Evolutionary conservation across 2,888 invertebrate species (phyloP).

Genomic region (Abscondita cerata): DNA sequence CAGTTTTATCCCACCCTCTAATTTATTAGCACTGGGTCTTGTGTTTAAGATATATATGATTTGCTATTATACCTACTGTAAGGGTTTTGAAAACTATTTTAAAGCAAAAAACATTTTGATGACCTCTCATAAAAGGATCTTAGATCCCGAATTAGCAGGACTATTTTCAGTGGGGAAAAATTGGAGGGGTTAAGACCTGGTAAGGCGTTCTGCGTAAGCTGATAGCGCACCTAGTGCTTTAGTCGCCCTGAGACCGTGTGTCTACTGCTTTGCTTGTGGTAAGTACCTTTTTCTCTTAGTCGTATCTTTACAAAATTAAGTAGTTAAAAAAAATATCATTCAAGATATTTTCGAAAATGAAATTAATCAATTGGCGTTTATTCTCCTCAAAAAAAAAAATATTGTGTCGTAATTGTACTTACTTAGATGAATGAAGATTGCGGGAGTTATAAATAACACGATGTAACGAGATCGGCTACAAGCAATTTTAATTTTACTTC

Average conservation of each 20-base stretch:
- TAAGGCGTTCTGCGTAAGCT: conserved; percentile 46
- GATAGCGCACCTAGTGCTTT: conserved; percentile 47
- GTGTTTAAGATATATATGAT: too few species aligned
- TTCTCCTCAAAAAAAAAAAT: too few species aligned
- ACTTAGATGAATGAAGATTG: conserved; percentile 5
- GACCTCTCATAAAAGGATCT: conserved; percentile 31
- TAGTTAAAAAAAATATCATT: too few species aligned
- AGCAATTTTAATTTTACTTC: conserved; percentile 1
- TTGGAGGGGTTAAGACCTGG: conserved; percentile 44
- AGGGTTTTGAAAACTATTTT: not conserved
- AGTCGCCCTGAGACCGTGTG: conserved; percentile 51
- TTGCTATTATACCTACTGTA: too few species aligned
- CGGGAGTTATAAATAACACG: not conserved
- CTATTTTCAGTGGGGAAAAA: conserved; percentile 42
- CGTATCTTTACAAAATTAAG: too few species aligned
- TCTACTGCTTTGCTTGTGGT: conserved; percentile 47
- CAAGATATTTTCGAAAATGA: too few species aligned
- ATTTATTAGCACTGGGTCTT: too few species aligned
- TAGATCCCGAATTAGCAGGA: conserved; percentile 40
- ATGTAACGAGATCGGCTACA: not conserved
- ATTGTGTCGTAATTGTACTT: conserved; percentile 1
- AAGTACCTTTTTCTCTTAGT: conserved; percentile 40
- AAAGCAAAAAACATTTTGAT: conserved; percentile 42
- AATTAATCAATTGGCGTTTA: too few species aligned
- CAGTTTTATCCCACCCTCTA: too few species aligned